phyloP scores from a whole-genome alignment of 2,113 vertebrate species.

The Phylloscopus trochiloides region DNA sequence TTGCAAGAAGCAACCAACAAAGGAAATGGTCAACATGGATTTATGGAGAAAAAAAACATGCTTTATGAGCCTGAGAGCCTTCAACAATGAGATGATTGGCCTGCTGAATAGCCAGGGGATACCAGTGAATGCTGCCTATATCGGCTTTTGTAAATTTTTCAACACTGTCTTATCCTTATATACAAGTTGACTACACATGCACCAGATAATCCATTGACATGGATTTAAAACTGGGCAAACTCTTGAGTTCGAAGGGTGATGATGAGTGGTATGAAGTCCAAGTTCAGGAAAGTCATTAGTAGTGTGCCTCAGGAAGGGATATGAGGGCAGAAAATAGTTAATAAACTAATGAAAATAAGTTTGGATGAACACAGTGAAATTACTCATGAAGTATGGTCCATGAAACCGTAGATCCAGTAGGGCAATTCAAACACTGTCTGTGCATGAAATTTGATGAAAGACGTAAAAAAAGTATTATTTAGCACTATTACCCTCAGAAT shows the following conservation, averaged over 20 bases:
- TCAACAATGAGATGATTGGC: not conserved
- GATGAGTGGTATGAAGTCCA: not conserved
- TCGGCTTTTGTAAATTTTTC: not conserved
- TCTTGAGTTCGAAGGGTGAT: not conserved
- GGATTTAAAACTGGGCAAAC: not conserved
- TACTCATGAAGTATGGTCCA: not conserved
- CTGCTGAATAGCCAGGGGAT: not conserved
- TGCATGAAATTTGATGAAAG: not conserved
- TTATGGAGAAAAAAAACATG: not conserved
- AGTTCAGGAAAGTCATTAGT: not conserved
- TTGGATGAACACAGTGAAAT: not conserved
- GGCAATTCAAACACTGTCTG: not conserved
- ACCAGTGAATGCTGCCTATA: not conserved
- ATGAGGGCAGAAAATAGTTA: fast-evolving
- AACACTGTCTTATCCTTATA: not conserved
- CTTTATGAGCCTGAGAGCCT: not conserved
- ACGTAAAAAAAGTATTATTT: not conserved
- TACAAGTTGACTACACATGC: fast-evolving
- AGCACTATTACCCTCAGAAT: not conserved
- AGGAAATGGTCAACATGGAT: not conserved
- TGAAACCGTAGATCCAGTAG: not conserved
- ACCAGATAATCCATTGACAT: fast-evolving
- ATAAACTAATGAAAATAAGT: not conserved
- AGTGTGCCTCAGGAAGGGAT: not conserved
- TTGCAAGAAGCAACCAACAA: not conserved